A percentile compares a stretch with the other conserved stretches of the same genome.
These are phyloP conservation scores for Notocelia uddmanniana DNA, from an alignment of 2,888 invertebrate genomes.

Conservation along the genomic window DNA sequence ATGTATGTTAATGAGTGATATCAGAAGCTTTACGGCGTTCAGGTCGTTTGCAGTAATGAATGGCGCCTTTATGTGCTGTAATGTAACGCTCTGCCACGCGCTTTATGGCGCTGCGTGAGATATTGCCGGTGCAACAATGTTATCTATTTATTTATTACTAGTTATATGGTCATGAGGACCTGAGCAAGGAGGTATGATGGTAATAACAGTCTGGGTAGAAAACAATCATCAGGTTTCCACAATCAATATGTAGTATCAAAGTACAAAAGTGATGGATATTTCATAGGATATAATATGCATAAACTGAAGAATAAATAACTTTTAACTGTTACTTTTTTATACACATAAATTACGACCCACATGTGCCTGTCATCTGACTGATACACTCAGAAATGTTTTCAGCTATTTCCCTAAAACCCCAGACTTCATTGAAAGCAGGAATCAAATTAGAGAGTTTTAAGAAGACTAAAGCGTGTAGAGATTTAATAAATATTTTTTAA, in stretches of 20 bases:
- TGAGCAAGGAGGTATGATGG: conserved; percentile 9
- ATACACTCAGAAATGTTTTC: not conserved
- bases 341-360: no score
- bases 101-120: conserved; percentile 50
- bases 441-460: no score
- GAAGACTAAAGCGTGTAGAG: no score
- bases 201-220: not conserved
- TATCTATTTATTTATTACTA: conserved; percentile 38
- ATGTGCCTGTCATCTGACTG: no score
- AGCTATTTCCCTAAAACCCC: not conserved
- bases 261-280: not conserved
- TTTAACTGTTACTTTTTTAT: no score
- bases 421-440: no score
- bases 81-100: conserved; percentile 56
- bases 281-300: not conserved
- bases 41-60: conserved; percentile 58
- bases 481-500: no score
- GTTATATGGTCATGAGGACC: conserved; percentile 20
- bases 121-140: conserved; percentile 52
- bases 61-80: conserved; percentile 58
- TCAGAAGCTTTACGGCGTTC: conserved; percentile 48
- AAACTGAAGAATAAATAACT: no score
- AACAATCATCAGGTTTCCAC: not conserved
- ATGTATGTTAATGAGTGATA: conserved; percentile 42
- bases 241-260: not conserved